phyloP scores from a whole-genome alignment of 2,797 vertebrate species.

The Pagetopsis macropterus region DNA sequence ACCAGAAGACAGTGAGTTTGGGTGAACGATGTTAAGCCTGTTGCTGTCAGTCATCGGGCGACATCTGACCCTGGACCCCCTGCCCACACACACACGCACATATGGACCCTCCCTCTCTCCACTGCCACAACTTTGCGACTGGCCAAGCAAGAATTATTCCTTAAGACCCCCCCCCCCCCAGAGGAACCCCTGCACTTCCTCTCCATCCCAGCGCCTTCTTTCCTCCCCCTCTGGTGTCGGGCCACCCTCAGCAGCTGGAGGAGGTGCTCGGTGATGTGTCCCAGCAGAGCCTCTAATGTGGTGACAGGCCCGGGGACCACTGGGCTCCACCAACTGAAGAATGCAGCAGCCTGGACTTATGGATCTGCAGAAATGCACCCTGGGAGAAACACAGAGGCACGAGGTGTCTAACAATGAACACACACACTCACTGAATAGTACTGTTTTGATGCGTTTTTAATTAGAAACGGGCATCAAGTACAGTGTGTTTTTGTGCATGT shows the following conservation, averaged over 20 bases:
- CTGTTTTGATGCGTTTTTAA: conserved; percentile 50
- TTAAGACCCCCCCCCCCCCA: conserved; percentile 27
- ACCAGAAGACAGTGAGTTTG: conserved; percentile 50
- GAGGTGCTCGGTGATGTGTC: conserved; percentile 74
- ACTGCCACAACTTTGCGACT: conserved; percentile 52
- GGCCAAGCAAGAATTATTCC: conserved; percentile 59
- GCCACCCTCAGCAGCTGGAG: conserved; percentile 71
- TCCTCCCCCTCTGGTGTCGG: conserved; percentile 36
- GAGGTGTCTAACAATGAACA: conserved; percentile 60
- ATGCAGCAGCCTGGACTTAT: conserved; percentile 53
- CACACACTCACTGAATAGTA: background rate
- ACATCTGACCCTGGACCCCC: conserved; percentile 67
- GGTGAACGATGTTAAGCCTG: conserved; percentile 64
- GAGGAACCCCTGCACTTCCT: conserved; percentile 58
- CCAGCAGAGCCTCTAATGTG: conserved; percentile 76
- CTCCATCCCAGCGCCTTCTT: conserved; percentile 38
- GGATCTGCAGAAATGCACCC: conserved; percentile 64
- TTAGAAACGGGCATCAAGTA: conserved; percentile 52
- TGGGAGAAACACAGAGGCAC: conserved; percentile 57
- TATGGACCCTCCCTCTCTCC: conserved; percentile 41
- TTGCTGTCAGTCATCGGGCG: conserved; percentile 75
- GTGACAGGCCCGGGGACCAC: conserved; percentile 72
- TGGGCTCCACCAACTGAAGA: conserved; percentile 68
- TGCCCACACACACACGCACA: conserved; percentile 34
- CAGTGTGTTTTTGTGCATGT: conserved; percentile 21